Conservation (phyloP, 2,113 vertebrate species). For the Thymallus thymallus region DNA sequence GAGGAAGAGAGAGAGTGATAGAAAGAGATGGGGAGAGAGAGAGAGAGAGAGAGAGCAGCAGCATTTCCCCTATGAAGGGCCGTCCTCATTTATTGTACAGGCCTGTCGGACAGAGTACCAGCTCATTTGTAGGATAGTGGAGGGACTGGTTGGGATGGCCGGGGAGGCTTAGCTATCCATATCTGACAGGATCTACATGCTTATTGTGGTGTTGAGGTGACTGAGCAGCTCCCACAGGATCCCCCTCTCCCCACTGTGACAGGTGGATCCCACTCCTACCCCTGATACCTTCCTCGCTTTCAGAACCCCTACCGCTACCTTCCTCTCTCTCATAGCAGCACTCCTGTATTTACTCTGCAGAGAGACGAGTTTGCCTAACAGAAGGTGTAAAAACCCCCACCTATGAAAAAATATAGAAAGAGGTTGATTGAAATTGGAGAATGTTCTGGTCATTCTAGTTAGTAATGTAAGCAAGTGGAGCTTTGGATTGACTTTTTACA, state of each 20-base stretch:
- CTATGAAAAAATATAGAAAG: no score
- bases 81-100: slow-evolving; percentile 62
- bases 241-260: slow-evolving; percentile 60
- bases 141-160: slow-evolving; percentile 32
- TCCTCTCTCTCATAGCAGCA: background rate
- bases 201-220: slow-evolving; percentile 48
- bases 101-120: slow-evolving; percentile 37
- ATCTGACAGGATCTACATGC: slow-evolving; percentile 63
- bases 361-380: slow-evolving; percentile 49
- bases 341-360: slow-evolving; percentile 27
- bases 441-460: background rate
- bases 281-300: slow-evolving; percentile 1
- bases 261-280: slow-evolving; percentile 38
- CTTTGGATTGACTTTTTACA: background rate
- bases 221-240: slow-evolving; percentile 66
- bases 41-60: slow-evolving; percentile 17
- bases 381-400: slow-evolving; percentile 16
- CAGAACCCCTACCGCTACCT: no score
- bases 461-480: background rate
- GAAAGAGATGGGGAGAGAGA: slow-evolving; percentile 5
- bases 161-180: slow-evolving; percentile 45
- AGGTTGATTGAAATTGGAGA: background rate
- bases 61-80: slow-evolving; percentile 30
- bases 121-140: slow-evolving; percentile 52
- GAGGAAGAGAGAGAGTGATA: no score